phyloP scores from a whole-genome alignment of 1,140 invertebrate species.

The Portunus trituberculatus region DNA sequence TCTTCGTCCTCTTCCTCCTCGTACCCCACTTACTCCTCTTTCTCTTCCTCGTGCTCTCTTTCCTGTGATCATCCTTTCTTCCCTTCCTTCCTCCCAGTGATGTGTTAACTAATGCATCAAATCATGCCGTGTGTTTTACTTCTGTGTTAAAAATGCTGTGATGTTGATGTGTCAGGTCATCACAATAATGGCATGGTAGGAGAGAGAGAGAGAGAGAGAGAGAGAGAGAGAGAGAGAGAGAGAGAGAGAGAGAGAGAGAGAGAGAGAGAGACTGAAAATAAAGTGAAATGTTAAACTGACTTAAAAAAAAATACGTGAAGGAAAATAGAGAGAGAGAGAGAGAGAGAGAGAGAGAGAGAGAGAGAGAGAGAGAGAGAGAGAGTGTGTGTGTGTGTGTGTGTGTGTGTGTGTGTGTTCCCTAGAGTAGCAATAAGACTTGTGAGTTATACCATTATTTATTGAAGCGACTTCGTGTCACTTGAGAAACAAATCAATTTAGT shows the following conservation, averaged over 20 bases:
- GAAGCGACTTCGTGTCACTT: too few relatives aligned
- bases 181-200: background rate
- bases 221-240: conserved; percentile 20
- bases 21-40: background rate
- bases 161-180: background rate
- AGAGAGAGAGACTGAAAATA: background rate
- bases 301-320: background rate
- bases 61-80: background rate
- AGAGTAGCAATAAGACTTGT: too few relatives aligned
- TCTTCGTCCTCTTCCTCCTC: conserved; percentile 4
- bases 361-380: background rate
- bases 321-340: background rate
- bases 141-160: background rate
- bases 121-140: background rate
- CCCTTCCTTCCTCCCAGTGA: background rate
- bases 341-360: conserved; percentile 11
- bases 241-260: conserved; percentile 20
- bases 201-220: conserved; percentile 20
- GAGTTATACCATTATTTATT: too few relatives aligned
- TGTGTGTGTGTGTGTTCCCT: too few relatives aligned
- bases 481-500: too few relatives aligned
- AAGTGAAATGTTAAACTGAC: too few relatives aligned
- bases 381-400: background rate
- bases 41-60: background rate
- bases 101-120: background rate